Evolutionary conservation across 2,797 vertebrate genomes (phyloP), one percentile per base, ranked within the genome.

Genomic region (Dryobates pubescens): DNA sequence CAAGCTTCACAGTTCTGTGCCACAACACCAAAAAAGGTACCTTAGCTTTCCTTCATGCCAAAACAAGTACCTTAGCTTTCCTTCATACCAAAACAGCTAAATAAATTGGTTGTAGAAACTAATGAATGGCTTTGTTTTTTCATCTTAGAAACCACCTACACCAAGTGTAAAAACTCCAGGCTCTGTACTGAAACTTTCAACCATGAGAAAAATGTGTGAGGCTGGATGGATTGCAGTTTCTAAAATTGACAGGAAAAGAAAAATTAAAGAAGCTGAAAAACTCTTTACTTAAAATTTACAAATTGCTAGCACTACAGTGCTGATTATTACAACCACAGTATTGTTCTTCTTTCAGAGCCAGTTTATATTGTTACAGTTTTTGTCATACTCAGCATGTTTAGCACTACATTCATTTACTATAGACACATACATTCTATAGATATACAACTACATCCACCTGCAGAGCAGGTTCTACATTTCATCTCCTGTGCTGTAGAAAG

Each of bases 141-240:
- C 43, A 85, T 70, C 80, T 89, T 85, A 97, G 97, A 92, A 94
- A 68, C 90, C 98, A 93, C 94, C 96, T 70, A 97, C 98, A 67
- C 80, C 79, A 86, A 67, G 45, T 54, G 63, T 93, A 41, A 98
- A 98, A 96, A 98, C 98, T 76, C 97, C 98, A 79, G 98, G 97
- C 90, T 97, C 97, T 92, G 89, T 94, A 9, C 45, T 98, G 87
- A 99, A 98, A 93, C 81, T 98, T 78, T 97, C 97, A 95, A 96
- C 98, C 94, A 96, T 98, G 72, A 99, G 98, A 96, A 98, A 98
- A 88, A 98, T 98, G 95, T 96, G 96, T 30, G 98, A 99, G 88
- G 97, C 98, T 10, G 98, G 97, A 17, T 99, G 99, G 99, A 97
- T 97, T 58, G 97, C 98, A 12, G 96, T 99, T 69, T 98, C 97